Evolutionary conservation across 1,140 invertebrate genomes (phyloP).

Genomic region (Ctenoplectra terminalis): DNA sequence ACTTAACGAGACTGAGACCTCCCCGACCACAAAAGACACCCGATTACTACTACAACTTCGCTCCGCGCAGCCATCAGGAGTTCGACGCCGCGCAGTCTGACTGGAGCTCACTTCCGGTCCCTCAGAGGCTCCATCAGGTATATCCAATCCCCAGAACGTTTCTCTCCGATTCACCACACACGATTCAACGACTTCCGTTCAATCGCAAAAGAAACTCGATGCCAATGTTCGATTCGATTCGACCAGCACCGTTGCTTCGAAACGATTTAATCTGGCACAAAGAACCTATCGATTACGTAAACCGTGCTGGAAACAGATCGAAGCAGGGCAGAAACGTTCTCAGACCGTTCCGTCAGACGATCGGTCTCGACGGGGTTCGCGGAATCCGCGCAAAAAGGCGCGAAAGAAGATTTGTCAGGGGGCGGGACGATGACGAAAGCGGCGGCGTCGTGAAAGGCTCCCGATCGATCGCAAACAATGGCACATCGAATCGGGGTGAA

Average conservation of each 20-base stretch:
- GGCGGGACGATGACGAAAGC: neutral
- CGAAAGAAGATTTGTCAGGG: slow-evolving; percentile 47
- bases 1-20: slow-evolving; percentile 49
- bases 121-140: neutral
- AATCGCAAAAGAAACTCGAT: neutral
- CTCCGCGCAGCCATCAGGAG: neutral
- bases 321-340: slow-evolving; percentile 11
- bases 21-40: slow-evolving; percentile 6
- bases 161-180: neutral
- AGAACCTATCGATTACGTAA: slow-evolving; percentile 5
- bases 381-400: slow-evolving; percentile 32
- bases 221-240: slow-evolving; percentile 4
- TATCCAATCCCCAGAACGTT: neutral
- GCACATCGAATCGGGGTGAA: slow-evolving; percentile 51
- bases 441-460: slow-evolving; percentile 24
- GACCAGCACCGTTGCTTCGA: neutral
- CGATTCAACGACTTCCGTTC: neutral
- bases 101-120: neutral
- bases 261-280: neutral
- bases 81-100: neutral
- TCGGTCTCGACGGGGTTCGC: neutral
- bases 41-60: neutral
- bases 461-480: slow-evolving; percentile 19
- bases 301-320: no score
- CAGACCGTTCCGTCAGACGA: slow-evolving; percentile 1